Base-by-base conservation (phyloP, 92 coral and sea anemone species). In the Montipora capitata region DNA sequence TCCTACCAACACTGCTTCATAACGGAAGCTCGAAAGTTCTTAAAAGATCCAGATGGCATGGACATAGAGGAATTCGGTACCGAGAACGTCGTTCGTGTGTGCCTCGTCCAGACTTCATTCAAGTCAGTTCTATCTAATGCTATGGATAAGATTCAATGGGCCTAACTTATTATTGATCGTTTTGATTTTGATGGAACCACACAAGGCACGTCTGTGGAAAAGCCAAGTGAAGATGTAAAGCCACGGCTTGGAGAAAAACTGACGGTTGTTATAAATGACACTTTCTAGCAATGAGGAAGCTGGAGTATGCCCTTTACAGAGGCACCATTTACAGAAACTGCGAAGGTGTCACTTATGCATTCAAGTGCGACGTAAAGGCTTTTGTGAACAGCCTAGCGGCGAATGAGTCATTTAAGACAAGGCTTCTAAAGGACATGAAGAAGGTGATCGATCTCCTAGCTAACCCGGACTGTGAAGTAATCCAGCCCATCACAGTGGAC, bases 211-310 rank as follows among this genome's bases (percentile, higher is more conserved):
- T 18, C 20, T 18, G 20, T 18, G 20, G 0, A 18, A 18, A 18
- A 5, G 41, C 58, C 38, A 72, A 44, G 54, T 7, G 59, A 72
- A 72, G 74, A 43, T 12, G 59, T 45, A 49, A 49, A 81, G 40
- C 76, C 67, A 42, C 42, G 77, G 42, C 74, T 76, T 1, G 75
- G 81, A 49, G 82, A 88, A 40, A 88, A 88, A 54, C 81, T 80
- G 81, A 88, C 91, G 13, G 91, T 88, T 38, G 58, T 88, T 3
- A 51, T 88, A n/a, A 88, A 88, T 54, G 82, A 88, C 80, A 76
- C 62, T 57, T 68, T 4, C 68, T 79, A 39, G 86, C 80, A 7
- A 87, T 87, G 91, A 87, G 20, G 75, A 43, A 45, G 87, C 76
- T 88, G 10, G 70, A 77, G 7, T 88, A 87, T 80, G 70, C 87